phyloP scores from a whole-genome alignment of 2,888 invertebrate species.

The Hyppa rectilinea region DNA sequence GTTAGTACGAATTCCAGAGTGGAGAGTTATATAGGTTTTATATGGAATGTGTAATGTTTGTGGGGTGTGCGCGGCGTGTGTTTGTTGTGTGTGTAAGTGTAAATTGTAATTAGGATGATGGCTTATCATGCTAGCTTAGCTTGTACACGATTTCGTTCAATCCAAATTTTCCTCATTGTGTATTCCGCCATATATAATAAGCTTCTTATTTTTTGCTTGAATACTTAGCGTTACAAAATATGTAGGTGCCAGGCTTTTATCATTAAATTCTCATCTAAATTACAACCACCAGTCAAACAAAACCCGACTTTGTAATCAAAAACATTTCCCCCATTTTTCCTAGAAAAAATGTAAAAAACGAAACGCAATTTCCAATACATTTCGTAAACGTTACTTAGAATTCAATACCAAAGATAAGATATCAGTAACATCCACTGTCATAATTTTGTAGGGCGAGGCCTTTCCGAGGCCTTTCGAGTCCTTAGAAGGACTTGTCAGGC shows the following conservation, averaged over 20 bases:
- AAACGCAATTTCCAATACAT: constrained; percentile 62
- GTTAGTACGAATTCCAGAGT: no score
- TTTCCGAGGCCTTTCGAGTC: constrained; percentile 40
- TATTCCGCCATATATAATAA: background rate
- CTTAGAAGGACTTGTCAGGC: constrained; percentile 45
- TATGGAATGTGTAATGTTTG: no score
- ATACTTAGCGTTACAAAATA: background rate
- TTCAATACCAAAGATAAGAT: constrained; percentile 68
- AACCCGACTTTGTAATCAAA: constrained; percentile 23
- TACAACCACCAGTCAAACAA: constrained; percentile 1
- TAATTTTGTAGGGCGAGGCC: constrained; percentile 54
- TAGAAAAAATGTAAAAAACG: constrained; percentile 30
- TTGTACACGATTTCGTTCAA: background rate
- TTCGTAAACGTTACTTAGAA: constrained; percentile 60
- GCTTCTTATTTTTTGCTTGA: background rate
- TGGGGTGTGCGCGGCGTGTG: no score
- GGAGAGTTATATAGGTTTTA: no score
- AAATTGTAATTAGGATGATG: no score
- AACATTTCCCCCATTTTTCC: constrained; percentile 22
- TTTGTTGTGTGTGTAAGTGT: no score
- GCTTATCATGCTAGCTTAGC: no score
- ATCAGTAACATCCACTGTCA: constrained; percentile 64
- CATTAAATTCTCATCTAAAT: constrained; percentile 1
- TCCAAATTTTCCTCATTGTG: background rate
- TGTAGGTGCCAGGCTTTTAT: background rate